Evolutionary conservation across 2,797 vertebrate species (phyloP).

Genomic region (Oceanodroma leucorhoa): DNA sequence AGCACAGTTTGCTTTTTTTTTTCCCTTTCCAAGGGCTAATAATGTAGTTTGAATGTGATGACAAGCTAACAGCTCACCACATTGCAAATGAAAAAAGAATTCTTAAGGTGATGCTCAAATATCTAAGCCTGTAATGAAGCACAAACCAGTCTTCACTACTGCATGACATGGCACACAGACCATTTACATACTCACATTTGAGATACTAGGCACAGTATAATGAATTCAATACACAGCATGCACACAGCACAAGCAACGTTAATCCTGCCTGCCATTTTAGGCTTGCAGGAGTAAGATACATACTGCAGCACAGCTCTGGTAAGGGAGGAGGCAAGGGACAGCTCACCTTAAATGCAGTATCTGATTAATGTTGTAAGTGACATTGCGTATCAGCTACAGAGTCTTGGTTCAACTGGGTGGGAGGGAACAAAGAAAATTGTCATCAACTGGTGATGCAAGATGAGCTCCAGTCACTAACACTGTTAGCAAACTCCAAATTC

Average conservation of each 20-base stretch:
- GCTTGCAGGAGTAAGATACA: constrained; percentile 77
- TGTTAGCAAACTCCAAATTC: constrained; percentile 79
- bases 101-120: constrained; percentile 75
- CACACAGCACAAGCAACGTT: constrained; percentile 79
- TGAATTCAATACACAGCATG: constrained; percentile 83
- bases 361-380: constrained; percentile 91
- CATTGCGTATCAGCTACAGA: constrained; percentile 85
- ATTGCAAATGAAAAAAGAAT: constrained; percentile 72
- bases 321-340: constrained; percentile 78
- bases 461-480: constrained; percentile 77
- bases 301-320: constrained; percentile 77
- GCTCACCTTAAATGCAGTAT: constrained; percentile 89
- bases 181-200: constrained; percentile 82
- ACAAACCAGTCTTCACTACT: constrained; percentile 71
- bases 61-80: constrained; percentile 71
- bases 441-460: constrained; percentile 83
- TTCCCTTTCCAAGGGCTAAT: constrained; percentile 51
- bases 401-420: constrained; percentile 85
- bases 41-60: constrained; percentile 71
- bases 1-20: constrained; percentile 70
- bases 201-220: constrained; percentile 80
- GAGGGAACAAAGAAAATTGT: constrained; percentile 87
- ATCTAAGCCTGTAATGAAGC: constrained; percentile 72
- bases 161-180: constrained; percentile 76
- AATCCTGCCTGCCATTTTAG: constrained; percentile 86